Evolutionary conservation across 2,888 invertebrate species (phyloP).

Genomic region (Sicus ferrugineus): DNA sequence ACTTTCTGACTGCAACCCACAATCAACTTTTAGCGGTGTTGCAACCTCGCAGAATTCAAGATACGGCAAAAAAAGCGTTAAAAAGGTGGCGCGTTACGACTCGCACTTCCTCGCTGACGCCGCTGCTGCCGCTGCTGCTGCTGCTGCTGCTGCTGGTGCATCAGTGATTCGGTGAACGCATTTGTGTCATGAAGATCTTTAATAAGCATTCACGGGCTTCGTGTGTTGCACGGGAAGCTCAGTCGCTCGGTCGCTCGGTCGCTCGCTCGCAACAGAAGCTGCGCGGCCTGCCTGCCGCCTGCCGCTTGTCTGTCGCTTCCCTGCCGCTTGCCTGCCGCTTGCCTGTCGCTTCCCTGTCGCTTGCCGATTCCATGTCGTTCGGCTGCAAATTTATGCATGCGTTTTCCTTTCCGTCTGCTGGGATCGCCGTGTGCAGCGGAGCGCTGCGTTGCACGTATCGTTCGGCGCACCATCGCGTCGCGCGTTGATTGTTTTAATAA

Average conservation of each 20-base stretch:
- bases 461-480: neutral
- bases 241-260: neutral
- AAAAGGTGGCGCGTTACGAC: neutral
- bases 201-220: neutral
- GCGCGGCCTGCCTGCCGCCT: neutral
- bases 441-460: neutral
- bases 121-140: neutral
- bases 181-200: neutral
- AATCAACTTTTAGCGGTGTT: neutral
- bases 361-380: conserved; percentile 28
- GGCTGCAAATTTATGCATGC: conserved; percentile 31
- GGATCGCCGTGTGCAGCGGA: neutral
- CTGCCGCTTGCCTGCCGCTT: no score
- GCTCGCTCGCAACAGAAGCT: neutral
- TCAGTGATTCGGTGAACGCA: neutral
- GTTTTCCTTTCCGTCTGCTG: conserved; percentile 5
- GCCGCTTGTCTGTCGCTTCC: no score
- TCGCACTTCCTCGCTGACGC: neutral
- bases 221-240: neutral
- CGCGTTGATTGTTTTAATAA: conserved; percentile 1
- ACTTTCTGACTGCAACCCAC: no score
- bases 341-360: neutral
- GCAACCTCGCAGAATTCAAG: neutral
- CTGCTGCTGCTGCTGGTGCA: neutral
- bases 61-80: neutral